Conservation (phyloP, 2,113 vertebrate species). For the Varanus komodoensis region DNA sequence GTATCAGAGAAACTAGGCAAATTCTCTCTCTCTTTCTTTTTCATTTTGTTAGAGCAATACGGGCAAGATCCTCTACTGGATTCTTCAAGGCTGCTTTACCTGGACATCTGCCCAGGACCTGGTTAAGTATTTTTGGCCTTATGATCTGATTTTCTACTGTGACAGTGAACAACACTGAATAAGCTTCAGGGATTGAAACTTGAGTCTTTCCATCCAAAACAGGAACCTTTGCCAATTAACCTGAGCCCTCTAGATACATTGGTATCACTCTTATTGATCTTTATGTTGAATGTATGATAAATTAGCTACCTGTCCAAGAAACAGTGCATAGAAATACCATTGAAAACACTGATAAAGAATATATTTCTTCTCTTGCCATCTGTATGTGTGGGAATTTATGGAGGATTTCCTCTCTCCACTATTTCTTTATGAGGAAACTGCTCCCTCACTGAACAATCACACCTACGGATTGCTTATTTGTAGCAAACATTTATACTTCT, state of each 20-base stretch:
- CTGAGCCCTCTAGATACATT: neutral
- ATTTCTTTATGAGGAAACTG: too few species aligned
- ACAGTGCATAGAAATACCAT: constrained; percentile 9
- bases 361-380: neutral
- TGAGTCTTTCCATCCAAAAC: neutral
- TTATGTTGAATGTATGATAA: neutral
- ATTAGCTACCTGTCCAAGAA: constrained; percentile 32
- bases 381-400: neutral
- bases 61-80: neutral
- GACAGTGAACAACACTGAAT: neutral
- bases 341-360: constrained; percentile 19
- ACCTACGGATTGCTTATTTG: too few species aligned
- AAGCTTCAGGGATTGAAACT: rapidly evolving
- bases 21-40: neutral
- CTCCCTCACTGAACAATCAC: too few species aligned
- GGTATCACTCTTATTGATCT: neutral
- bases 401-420: too few species aligned
- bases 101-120: neutral
- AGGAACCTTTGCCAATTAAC: neutral
- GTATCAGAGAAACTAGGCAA: neutral
- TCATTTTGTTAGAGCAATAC: neutral
- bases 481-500: too few species aligned
- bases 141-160: constrained; percentile 5
- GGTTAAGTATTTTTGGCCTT: neutral
- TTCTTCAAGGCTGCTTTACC: neutral